Percentiles rank a stretch among this genome's conserved stretches.
Conservation (phyloP, 64 coral and sea anemone genomes). For the Dendrophyllia cribrosa region DNA sequence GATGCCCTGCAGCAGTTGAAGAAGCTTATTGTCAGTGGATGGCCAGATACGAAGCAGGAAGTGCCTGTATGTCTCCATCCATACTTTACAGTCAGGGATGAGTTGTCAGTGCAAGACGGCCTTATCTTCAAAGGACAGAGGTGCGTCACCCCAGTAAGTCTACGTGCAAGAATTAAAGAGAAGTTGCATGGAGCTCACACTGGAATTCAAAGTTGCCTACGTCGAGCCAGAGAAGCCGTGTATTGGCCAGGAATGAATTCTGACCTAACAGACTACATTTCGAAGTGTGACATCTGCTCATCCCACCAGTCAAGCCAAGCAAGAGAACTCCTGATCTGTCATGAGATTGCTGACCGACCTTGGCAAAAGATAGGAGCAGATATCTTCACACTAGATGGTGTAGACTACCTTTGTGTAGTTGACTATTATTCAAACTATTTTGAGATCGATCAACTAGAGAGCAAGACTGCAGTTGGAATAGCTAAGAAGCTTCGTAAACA, state of each 20-base stretch:
- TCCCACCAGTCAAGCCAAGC: not conserved
- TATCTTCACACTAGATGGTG: slow-evolving; percentile 10
- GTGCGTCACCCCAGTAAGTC: not conserved
- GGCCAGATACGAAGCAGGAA: not conserved
- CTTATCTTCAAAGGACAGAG: slow-evolving; percentile 3
- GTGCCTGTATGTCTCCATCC: not conserved
- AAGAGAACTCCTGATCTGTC: slow-evolving; percentile 15
- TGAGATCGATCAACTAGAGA: not conserved
- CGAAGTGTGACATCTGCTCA: not conserved
- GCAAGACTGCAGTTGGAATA: not conserved
- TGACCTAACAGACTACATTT: slow-evolving; percentile 22
- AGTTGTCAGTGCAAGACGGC: not conserved
- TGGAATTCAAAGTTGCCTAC: slow-evolving; percentile 5
- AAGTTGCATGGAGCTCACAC: not conserved
- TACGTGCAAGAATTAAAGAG: slow-evolving; percentile 1
- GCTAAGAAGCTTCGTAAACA: not conserved
- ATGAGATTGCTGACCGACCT: slow-evolving; percentile 19
- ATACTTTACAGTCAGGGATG: slow-evolving; percentile 8
- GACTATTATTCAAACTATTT: slow-evolving; percentile 45
- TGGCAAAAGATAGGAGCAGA: slow-evolving; percentile 31
- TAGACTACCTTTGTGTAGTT: slow-evolving; percentile 22
- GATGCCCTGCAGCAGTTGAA: not conserved
- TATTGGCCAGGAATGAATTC: slow-evolving; percentile 17
- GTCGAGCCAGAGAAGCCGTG: not conserved
- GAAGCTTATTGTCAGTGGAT: not conserved